A percentile compares a stretch with the other conserved stretches of the same genome.
Conservation (phyloP, 2,888 invertebrate genomes). For the Eueremaeus valkanovi region DNA sequence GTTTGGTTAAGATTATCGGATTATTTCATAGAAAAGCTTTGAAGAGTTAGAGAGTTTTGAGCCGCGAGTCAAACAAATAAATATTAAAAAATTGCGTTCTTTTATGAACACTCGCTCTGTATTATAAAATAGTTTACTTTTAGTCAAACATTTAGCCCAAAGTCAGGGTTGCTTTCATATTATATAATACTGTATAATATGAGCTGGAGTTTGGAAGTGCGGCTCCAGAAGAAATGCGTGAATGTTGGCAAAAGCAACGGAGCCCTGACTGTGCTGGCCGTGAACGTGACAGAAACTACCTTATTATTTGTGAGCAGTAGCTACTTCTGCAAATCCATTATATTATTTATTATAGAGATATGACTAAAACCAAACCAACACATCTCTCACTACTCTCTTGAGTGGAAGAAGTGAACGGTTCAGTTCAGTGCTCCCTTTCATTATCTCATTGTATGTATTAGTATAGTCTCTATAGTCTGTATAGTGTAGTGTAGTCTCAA, state of each 20-base stretch:
- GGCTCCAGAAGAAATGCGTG: conserved; percentile 12
- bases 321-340: neutral
- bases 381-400: too few species aligned
- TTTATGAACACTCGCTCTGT: too few species aligned
- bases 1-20: neutral
- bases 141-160: conserved; percentile 23
- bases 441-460: too few species aligned
- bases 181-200: neutral
- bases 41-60: too few species aligned
- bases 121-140: conserved; percentile 19
- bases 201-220: neutral
- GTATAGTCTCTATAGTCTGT: neutral
- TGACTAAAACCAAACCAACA: neutral
- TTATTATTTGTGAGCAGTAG: conserved; percentile 22
- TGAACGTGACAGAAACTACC: conserved; percentile 25
- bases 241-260: neutral
- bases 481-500: neutral
- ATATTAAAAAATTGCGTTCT: too few species aligned
- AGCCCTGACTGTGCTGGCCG: neutral
- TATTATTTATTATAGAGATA: conserved; percentile 10
- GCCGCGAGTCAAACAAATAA: too few species aligned
- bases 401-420: neutral
- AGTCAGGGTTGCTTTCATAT: neutral
- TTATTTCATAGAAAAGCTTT: too few species aligned
- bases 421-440: conserved; percentile 7